Evolutionary conservation across 1,140 invertebrate species (phyloP).

Genomic region (Pomacea maculata): DNA sequence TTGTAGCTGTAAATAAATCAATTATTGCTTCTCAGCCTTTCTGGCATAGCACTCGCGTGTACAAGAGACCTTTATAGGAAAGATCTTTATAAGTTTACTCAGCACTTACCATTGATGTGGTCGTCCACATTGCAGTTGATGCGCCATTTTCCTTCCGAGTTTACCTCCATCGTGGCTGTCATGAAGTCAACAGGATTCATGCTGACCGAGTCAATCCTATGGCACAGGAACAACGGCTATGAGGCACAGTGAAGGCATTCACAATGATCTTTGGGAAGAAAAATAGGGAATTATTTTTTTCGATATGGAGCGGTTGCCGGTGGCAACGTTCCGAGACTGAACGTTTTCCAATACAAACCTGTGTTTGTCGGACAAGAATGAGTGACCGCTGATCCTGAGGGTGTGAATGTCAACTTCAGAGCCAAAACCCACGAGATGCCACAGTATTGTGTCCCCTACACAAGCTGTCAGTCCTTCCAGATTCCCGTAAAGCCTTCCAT

Average conservation of each 20-base stretch:
- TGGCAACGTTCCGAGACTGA: no score
- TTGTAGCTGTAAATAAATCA: no score
- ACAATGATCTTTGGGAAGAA: no score
- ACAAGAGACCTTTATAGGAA: no score
- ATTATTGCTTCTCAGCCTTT: no score
- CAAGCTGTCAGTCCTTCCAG: slow-evolving; percentile 53
- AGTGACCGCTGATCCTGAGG: slow-evolving; percentile 41
- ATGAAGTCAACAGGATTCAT: slow-evolving; percentile 16
- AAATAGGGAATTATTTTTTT: no score
- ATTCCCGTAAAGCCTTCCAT: slow-evolving; percentile 53
- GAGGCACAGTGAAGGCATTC: no score
- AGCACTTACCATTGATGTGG: background rate
- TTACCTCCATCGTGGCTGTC: background rate
- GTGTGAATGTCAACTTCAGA: slow-evolving; percentile 49
- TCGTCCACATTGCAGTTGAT: slow-evolving; percentile 10
- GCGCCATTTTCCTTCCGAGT: background rate
- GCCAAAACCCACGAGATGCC: slow-evolving; percentile 46
- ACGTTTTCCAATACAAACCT: slow-evolving; percentile 19
- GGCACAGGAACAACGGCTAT: no score
- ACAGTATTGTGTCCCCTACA: slow-evolving; percentile 45
- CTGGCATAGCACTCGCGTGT: no score
- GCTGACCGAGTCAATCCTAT: slow-evolving; percentile 2
- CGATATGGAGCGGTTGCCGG: no score
- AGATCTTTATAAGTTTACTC: no score
- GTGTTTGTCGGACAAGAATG: slow-evolving; percentile 27